phyloP scores from a whole-genome alignment of 2,113 vertebrate genomes.

The Lynx canadensis region DNA sequence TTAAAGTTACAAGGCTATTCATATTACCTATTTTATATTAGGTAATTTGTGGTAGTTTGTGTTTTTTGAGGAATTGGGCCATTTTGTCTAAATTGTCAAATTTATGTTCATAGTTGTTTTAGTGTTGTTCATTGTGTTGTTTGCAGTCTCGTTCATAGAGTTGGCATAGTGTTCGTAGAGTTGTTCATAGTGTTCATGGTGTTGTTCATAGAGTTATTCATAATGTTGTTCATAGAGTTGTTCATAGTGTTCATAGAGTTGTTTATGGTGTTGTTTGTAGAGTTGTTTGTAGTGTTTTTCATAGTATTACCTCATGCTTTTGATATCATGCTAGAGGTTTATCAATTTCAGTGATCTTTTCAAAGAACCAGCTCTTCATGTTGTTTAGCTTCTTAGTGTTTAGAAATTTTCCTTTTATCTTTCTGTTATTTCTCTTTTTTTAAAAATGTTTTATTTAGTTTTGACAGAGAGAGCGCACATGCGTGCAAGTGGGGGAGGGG shows the following conservation, averaged over 20 bases:
- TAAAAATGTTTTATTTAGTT: too few species aligned
- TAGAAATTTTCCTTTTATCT: background rate
- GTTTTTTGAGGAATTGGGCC: background rate
- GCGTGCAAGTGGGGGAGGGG: too few species aligned
- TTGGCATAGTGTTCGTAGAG: background rate
- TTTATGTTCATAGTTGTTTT: background rate
- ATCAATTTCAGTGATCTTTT: background rate
- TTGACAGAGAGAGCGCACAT: too few species aligned
- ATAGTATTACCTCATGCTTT: background rate
- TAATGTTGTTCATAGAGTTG: too few species aligned
- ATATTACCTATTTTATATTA: background rate
- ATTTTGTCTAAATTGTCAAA: background rate
- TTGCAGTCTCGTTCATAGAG: background rate
- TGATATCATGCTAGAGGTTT: background rate
- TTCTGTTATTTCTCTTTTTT: background rate
- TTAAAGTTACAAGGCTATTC: background rate
- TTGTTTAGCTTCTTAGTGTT: background rate
- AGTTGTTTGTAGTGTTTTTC: background rate
- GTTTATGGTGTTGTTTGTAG: too few species aligned
- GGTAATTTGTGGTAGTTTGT: background rate
- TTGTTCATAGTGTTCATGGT: too few species aligned
- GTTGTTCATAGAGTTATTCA: background rate
- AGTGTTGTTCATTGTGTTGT: too few species aligned
- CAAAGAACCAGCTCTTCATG: background rate
- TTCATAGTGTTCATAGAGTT: background rate